These are phyloP conservation scores for Mareca strepera DNA, from an alignment of 2,797 vertebrate species.

Conservation along the genomic window DNA sequence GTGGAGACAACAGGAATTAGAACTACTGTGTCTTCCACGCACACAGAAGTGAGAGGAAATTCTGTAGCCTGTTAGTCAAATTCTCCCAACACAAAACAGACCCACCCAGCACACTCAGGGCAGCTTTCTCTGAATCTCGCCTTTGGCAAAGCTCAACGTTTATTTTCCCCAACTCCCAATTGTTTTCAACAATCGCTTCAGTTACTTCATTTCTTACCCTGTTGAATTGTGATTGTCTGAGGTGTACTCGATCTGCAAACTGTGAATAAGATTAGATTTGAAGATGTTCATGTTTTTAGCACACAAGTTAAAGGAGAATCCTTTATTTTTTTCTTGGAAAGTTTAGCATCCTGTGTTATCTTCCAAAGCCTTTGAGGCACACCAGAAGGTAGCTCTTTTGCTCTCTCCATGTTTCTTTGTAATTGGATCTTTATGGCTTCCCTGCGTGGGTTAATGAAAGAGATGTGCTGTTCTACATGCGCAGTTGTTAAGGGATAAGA, in stretches of 20 bases:
- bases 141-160: not conserved
- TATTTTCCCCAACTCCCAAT: not conserved
- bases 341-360: not conserved
- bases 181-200: not conserved
- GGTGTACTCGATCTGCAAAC: not conserved
- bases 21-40: not conserved
- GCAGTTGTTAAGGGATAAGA: not conserved
- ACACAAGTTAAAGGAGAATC: not conserved
- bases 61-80: not conserved
- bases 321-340: not conserved
- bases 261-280: too few relatives aligned
- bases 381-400: not conserved
- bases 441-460: not conserved
- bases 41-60: not conserved
- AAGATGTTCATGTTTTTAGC: not conserved
- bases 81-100: rapidly evolving
- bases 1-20: not conserved
- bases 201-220: not conserved
- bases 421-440: conserved; percentile 6
- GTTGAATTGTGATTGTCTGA: not conserved
- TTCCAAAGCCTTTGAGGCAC: not conserved
- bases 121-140: not conserved
- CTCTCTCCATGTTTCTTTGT: not conserved
- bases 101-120: not conserved
- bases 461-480: not conserved